Base-by-base conservation (phyloP, 2,888 invertebrate species). In the Melinaea marsaeus region DNA sequence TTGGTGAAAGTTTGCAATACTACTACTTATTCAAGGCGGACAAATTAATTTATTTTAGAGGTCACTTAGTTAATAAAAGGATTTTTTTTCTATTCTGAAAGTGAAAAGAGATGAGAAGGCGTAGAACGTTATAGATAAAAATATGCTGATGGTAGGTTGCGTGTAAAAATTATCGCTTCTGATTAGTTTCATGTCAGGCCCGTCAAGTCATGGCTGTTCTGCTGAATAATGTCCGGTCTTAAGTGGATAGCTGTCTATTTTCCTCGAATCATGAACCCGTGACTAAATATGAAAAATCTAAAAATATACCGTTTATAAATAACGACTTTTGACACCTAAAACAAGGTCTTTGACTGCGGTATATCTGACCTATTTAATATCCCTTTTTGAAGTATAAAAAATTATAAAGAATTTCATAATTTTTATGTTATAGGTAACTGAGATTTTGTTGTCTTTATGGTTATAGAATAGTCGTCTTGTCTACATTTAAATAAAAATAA, bases 151-250 rank as follows among this genome's bases (percentile, higher is more conserved):
- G 48, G 22, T n/a, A 48, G n/a, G n/a, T 48, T 48, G 2, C 47
- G 55, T 58, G 59, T 54, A 32, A 57, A 71, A 72, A 74, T 71
- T 69, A 73, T 69, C 66, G 74, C 69, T 46, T 78, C 81, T 83
- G 82, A 78, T 71, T 61, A 72, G 63, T 55, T 68, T 67, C 62
- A 66, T 65, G 71, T 71, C 68, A 9, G 68, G 48, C 37, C 60
- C 48, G 55, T 61, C 60, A 63, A 57, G 51, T 56, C 46, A 58
- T 62, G 42, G 66, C 61, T 65, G 65, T 69, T 81, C 79, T 64
- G 89, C 85, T 80, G 80, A 78, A 74, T 88, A 86, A 89, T 75
- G 74, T 89, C 89, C 89, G 87, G 75, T 69, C 71, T 71, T 83
- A 87, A 89, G 87, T 87, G 86, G 87, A 84, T 85, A 80, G 83